A percentile compares a stretch with the other conserved stretches of the same genome.
Conservation (phyloP, 2,113 vertebrate species). For the Neogobius melanostomus region DNA sequence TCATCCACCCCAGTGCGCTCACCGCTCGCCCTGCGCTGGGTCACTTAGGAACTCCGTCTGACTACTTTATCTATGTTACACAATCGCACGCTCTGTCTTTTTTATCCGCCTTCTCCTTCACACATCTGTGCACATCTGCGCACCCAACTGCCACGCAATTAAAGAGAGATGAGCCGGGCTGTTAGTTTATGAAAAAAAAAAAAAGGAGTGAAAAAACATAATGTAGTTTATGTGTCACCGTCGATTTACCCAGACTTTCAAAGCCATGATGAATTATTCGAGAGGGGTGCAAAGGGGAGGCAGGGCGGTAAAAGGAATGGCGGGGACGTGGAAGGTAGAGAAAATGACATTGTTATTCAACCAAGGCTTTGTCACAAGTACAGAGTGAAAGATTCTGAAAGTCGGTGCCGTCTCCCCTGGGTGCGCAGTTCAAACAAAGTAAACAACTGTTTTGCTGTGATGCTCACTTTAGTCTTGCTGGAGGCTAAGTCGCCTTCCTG, state of each 20-base stretch:
- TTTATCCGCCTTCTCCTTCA: slow-evolving; percentile 37
- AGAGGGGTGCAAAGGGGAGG: slow-evolving; percentile 67
- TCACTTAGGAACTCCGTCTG: slow-evolving; percentile 56
- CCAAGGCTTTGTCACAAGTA: slow-evolving; percentile 80
- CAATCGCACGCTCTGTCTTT: slow-evolving; percentile 50
- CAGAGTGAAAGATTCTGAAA: slow-evolving; percentile 81
- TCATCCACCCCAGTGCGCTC: slow-evolving; percentile 38
- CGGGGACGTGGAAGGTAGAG: slow-evolving; percentile 18
- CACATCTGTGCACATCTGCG: slow-evolving; percentile 68
- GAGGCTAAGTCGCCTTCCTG: slow-evolving; percentile 84
- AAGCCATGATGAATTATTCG: slow-evolving; percentile 86
- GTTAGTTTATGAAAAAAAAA: slow-evolving; percentile 66
- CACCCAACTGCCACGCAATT: slow-evolving; percentile 72
- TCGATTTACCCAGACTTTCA: slow-evolving; percentile 85
- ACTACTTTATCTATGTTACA: slow-evolving; percentile 68
- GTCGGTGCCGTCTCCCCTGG: slow-evolving; percentile 82
- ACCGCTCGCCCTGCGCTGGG: slow-evolving; percentile 37
- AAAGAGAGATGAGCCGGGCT: slow-evolving; percentile 78
- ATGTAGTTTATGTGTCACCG: slow-evolving; percentile 85
- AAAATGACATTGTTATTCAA: slow-evolving; percentile 86
- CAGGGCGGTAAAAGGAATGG: slow-evolving; percentile 22
- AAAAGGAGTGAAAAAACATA: slow-evolving; percentile 71
- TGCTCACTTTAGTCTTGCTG: slow-evolving; percentile 89
- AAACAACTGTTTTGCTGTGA: slow-evolving; percentile 91
- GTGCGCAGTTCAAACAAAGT: slow-evolving; percentile 89